These are phyloP conservation scores for Bufo bufo DNA, from an alignment of 2,113 vertebrate species.

Conservation along the genomic window DNA sequence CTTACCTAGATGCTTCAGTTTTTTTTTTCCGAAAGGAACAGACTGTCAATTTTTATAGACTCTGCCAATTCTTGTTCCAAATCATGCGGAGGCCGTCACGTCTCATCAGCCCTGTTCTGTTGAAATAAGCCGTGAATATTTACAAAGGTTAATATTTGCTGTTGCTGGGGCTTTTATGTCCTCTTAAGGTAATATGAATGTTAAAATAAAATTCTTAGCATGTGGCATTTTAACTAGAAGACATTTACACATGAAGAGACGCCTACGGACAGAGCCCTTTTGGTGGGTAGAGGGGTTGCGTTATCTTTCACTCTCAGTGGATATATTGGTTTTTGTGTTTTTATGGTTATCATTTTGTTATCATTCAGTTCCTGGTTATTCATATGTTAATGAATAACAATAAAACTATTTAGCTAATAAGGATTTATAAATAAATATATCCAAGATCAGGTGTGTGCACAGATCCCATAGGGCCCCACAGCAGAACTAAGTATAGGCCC, in stretches of 20 bases:
- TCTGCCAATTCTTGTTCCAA: conserved; percentile 28
- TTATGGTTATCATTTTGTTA: not conserved
- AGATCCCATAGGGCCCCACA: no score
- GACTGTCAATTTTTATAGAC: conserved; percentile 48
- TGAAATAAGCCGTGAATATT: conserved; percentile 16
- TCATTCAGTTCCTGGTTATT: not conserved
- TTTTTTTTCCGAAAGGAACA: conserved; percentile 25
- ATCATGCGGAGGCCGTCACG: not conserved
- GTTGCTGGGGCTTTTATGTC: not conserved
- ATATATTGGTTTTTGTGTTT: not conserved
- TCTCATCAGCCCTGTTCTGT: not conserved
- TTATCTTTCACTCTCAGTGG: not conserved
- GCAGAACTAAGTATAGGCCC: no score
- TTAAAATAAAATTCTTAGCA: conserved; percentile 14
- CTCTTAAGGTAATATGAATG: not conserved
- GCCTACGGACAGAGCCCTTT: not conserved
- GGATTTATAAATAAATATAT: no score
- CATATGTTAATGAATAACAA: no score
- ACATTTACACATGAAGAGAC: not conserved
- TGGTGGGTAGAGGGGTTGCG: not conserved
- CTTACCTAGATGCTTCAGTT: conserved; percentile 34
- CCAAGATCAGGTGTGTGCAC: no score
- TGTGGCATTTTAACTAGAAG: not conserved
- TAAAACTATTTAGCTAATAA: no score
- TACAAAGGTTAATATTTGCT: conserved; percentile 24